Percentiles rank a stretch among this genome's conserved stretches.
Evolutionary conservation across 2,888 invertebrate species (phyloP).

Genomic region (Tolmerus cingulatus): DNA sequence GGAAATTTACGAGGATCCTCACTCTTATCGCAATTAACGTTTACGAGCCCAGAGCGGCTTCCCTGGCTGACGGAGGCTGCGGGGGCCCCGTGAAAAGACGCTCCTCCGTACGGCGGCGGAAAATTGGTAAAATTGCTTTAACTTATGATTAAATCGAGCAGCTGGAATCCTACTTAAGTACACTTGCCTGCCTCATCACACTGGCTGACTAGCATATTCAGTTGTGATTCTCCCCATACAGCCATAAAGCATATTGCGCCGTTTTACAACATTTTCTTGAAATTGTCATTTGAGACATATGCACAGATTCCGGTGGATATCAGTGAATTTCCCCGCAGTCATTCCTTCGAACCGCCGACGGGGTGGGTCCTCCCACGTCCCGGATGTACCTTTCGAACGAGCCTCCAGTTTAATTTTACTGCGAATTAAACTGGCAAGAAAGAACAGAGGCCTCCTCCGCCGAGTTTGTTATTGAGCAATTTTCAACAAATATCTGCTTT

Average conservation of each 20-base stretch:
- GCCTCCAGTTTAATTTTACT: neutral
- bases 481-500: too few relatives aligned
- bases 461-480: neutral
- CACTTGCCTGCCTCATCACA: constrained; percentile 15
- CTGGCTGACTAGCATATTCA: neutral
- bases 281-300: constrained; percentile 3
- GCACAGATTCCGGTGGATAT: neutral
- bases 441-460: neutral
- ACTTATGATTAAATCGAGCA: constrained; percentile 38
- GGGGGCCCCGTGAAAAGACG: neutral
- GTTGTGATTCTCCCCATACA: neutral
- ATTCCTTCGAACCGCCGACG: neutral
- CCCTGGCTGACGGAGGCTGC: too few relatives aligned
- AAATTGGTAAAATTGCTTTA: constrained; percentile 38
- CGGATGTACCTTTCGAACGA: neutral
- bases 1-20: constrained; percentile 27
- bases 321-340: neutral
- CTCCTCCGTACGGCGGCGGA: neutral
- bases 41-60: neutral
- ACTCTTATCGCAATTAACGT: constrained; percentile 39
- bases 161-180: constrained; percentile 32
- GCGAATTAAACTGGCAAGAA: neutral
- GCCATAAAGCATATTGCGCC: constrained; percentile 14
- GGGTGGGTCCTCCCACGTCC: neutral
- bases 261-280: neutral